Conservation (phyloP, 2,888 invertebrate genomes). For the Melanostoma scalare region DNA sequence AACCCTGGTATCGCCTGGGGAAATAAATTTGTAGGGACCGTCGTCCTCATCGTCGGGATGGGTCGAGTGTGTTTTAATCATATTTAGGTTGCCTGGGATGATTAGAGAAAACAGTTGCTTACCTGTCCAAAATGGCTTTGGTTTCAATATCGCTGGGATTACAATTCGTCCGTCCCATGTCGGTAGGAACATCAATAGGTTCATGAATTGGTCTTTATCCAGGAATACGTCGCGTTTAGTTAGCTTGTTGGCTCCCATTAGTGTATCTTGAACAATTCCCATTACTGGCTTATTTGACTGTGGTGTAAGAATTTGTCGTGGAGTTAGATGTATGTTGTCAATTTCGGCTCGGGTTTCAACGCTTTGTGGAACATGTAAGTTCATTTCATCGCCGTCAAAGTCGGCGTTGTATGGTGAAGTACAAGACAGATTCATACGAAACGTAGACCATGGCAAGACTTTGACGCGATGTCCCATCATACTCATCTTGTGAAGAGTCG, state of each 20-base stretch:
- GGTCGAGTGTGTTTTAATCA: conserved; percentile 97
- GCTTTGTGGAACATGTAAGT: conserved; percentile 86
- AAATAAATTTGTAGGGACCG: conserved; percentile 98
- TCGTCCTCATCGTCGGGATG: conserved; percentile 98
- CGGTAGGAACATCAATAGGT: conserved; percentile 97
- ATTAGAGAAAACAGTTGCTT: conserved; percentile 97
- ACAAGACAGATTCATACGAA: conserved; percentile 86
- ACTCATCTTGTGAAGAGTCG: conserved; percentile 88
- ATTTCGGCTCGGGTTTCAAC: conserved; percentile 86
- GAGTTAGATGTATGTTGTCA: conserved; percentile 85
- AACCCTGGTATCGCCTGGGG: conserved; percentile 96
- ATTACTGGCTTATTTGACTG: conserved; percentile 91
- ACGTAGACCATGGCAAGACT: conserved; percentile 88
- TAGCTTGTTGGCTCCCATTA: conserved; percentile 97
- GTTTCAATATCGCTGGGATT: conserved; percentile 90
- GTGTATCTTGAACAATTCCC: conserved; percentile 98
- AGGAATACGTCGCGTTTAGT: conserved; percentile 98
- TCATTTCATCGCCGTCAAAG: conserved; percentile 89
- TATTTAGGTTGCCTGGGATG: conserved; percentile 95
- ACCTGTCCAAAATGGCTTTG: conserved; percentile 96
- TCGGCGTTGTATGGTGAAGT: conserved; percentile 88
- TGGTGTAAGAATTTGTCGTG: conserved; percentile 86
- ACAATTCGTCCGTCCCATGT: conserved; percentile 99
- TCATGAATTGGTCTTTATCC: conserved; percentile 98
- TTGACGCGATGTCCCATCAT: conserved; percentile 87